Conservation (phyloP, 2,888 invertebrate genomes). For the Acrobasis repandana region DNA sequence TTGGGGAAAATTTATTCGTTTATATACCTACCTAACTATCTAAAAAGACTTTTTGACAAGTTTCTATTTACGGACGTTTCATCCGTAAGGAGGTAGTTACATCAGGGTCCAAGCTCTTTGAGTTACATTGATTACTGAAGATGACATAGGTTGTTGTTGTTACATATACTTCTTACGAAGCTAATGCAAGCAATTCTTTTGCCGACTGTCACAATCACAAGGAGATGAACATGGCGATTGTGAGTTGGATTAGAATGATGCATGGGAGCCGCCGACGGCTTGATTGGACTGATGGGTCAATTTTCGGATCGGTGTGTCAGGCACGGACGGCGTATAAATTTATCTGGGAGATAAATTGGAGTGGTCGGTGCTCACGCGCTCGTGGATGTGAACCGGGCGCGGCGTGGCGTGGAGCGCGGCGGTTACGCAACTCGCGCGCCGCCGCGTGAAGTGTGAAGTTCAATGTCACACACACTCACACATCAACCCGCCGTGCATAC, state of each 20-base stretch:
- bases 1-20: too few relatives aligned
- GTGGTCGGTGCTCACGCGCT: slow-evolving; percentile 34
- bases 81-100: too few relatives aligned
- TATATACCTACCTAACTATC: too few relatives aligned
- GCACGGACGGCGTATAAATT: slow-evolving; percentile 22
- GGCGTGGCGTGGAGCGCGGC: slow-evolving; percentile 41
- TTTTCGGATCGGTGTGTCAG: slow-evolving; percentile 12
- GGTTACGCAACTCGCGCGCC: slow-evolving; percentile 76
- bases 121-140: too few relatives aligned
- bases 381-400: slow-evolving; percentile 33
- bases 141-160: too few relatives aligned
- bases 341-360: slow-evolving; percentile 31
- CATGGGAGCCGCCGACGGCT: slow-evolving; percentile 29
- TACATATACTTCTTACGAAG: too few relatives aligned
- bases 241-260: slow-evolving; percentile 8
- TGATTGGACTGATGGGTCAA: slow-evolving; percentile 33
- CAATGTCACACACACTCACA: slow-evolving; percentile 77
- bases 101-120: too few relatives aligned
- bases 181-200: too few relatives aligned
- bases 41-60: too few relatives aligned
- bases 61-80: too few relatives aligned
- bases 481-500: slow-evolving; percentile 34
- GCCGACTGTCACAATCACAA: too few relatives aligned
- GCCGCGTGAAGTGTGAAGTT: slow-evolving; percentile 80
- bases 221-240: background rate